Percentiles rank a stretch among this genome's conserved stretches.
Conservation (phyloP, 1,140 invertebrate genomes). For the Eurosta solidaginis region DNA sequence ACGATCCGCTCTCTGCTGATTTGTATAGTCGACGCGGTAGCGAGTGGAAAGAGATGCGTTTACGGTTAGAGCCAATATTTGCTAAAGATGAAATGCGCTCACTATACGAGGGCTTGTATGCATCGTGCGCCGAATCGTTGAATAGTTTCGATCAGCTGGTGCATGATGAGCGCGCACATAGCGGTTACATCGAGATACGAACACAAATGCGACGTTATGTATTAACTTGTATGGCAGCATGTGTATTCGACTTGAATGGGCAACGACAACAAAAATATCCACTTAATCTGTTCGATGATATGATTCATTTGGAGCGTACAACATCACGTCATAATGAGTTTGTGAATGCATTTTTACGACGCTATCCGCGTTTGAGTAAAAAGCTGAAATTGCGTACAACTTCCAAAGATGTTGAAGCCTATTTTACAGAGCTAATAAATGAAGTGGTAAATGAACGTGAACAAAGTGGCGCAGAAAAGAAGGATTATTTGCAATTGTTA, state of each 20-base stretch:
- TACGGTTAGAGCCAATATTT: constrained; percentile 68
- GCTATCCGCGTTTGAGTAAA: constrained; percentile 49
- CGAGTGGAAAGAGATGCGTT: constrained; percentile 67
- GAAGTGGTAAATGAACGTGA: constrained; percentile 61
- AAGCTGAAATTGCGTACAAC: constrained; percentile 42
- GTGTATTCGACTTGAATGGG: constrained; percentile 47
- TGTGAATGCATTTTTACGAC: constrained; percentile 47
- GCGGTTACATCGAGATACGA: constrained; percentile 42
- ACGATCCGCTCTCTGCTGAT: constrained; percentile 64
- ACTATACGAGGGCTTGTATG: constrained; percentile 58
- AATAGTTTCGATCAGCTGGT: constrained; percentile 41
- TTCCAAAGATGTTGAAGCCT: constrained; percentile 51
- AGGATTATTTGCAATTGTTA: constrained; percentile 64
- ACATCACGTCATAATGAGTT: constrained; percentile 50
- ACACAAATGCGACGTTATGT: constrained; percentile 50
- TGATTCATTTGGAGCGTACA: constrained; percentile 51
- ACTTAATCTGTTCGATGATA: constrained; percentile 48
- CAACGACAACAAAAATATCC: constrained; percentile 40
- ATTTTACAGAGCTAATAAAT: constrained; percentile 60
- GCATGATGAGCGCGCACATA: constrained; percentile 33
- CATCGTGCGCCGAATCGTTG: constrained; percentile 45
- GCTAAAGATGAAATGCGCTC: constrained; percentile 65
- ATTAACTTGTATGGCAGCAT: constrained; percentile 43
- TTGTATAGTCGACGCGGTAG: constrained; percentile 63
- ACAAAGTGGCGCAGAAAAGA: constrained; percentile 35